These are phyloP conservation scores for Zele albiditarsus DNA, from an alignment of 2,888 invertebrate species.

Conservation along the genomic window DNA sequence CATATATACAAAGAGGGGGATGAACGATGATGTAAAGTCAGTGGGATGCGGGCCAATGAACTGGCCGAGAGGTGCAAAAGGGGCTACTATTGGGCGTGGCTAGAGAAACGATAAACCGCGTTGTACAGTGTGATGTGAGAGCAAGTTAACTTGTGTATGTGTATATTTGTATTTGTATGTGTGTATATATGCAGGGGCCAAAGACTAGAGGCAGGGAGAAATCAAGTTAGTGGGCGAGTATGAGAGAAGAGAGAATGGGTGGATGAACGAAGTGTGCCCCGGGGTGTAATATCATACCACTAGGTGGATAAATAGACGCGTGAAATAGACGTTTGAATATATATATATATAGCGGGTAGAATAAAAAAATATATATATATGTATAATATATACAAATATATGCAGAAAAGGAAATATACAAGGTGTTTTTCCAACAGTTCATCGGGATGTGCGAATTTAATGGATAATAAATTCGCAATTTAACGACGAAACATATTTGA, in stretches of 20 bases:
- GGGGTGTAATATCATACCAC: conserved; percentile 72
- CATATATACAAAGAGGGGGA: conserved; percentile 46
- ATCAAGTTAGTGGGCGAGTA: conserved; percentile 25
- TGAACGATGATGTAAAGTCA: conserved; percentile 67
- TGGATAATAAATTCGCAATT: too few species aligned
- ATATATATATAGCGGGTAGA: background rate
- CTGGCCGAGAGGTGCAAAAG: conserved; percentile 61
- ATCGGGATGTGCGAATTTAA: too few species aligned
- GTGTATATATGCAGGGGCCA: conserved; percentile 31
- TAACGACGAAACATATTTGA: too few species aligned
- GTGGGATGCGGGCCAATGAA: conserved; percentile 68
- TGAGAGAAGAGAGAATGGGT: conserved; percentile 14
- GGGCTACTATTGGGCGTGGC: conserved; percentile 68
- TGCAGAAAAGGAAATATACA: too few species aligned
- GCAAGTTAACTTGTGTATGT: background rate
- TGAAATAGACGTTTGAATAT: conserved; percentile 24
- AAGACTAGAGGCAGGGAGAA: conserved; percentile 20
- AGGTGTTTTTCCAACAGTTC: too few species aligned
- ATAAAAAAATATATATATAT: background rate
- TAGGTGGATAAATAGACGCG: conserved; percentile 71
- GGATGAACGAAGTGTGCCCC: conserved; percentile 64
- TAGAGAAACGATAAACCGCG: conserved; percentile 46
- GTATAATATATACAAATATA: background rate
- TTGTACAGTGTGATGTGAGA: background rate
- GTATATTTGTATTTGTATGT: background rate